Evolutionary conservation across 2,113 vertebrate species (phyloP).

Genomic region (Penelope pileata): DNA sequence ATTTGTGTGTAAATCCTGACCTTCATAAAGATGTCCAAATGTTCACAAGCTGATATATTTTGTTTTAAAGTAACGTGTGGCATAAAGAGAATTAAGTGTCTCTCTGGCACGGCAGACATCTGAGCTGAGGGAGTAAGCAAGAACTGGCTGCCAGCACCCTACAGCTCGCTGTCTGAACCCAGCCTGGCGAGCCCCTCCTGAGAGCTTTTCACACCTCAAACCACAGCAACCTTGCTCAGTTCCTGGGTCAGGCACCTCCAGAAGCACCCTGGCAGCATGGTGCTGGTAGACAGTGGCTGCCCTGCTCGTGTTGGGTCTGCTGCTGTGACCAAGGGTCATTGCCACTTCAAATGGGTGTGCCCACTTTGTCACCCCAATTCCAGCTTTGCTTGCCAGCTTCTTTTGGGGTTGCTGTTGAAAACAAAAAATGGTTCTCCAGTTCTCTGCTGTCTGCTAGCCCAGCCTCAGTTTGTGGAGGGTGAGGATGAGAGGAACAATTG

Average conservation of each 20-base stretch:
- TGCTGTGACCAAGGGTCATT: neutral
- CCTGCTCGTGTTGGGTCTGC: neutral
- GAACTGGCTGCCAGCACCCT: neutral
- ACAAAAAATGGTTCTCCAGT: rapidly evolving
- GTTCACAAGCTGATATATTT: neutral
- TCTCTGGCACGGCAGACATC: neutral
- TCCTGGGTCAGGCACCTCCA: neutral
- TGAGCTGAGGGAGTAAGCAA: neutral
- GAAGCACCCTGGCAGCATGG: rapidly evolving
- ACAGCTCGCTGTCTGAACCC: neutral
- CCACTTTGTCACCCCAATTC: neutral
- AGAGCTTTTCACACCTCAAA: neutral
- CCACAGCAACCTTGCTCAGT: neutral
- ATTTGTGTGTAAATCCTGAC: slow-evolving; percentile 1
- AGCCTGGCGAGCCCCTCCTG: neutral
- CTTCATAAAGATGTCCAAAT: neutral
- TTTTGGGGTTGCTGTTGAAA: neutral
- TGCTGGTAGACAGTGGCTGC: neutral
- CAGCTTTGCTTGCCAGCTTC: neutral
- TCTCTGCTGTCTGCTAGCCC: neutral
- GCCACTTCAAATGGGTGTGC: neutral
- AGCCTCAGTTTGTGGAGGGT: neutral
- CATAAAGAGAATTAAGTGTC: neutral
- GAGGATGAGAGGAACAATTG: neutral
- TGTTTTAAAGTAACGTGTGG: rapidly evolving